A percentile compares a stretch with the other conserved stretches of the same genome.
phyloP scores from a whole-genome alignment of 2,797 vertebrate species.

The Eulemur coronatus region DNA sequence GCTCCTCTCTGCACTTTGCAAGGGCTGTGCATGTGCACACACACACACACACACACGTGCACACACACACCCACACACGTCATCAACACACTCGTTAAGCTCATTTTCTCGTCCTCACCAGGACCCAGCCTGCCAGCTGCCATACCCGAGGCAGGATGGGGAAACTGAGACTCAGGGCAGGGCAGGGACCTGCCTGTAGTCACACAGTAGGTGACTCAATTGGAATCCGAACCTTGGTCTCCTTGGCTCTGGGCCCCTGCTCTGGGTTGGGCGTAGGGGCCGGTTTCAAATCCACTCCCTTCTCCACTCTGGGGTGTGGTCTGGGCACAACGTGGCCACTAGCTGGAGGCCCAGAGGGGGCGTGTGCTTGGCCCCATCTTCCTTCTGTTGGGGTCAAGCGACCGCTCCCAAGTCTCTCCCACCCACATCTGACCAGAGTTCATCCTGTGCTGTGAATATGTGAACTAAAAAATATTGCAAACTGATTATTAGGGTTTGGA shows the following conservation, averaged over 20 bases:
- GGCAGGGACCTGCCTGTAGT: background rate
- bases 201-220: background rate
- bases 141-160: accelerated
- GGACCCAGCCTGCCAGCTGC: background rate
- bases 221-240: background rate
- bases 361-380: background rate
- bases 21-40: background rate
- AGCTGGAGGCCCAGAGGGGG: background rate
- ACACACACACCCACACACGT: too few relatives aligned
- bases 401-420: background rate
- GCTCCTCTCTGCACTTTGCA: background rate
- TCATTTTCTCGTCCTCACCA: background rate
- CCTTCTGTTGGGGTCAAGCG: background rate
- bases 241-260: background rate
- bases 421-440: background rate
- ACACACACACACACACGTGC: accelerated
- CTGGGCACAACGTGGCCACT: accelerated
- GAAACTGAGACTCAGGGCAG: background rate
- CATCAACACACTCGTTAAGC: background rate
- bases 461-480: background rate
- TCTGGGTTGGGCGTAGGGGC: background rate
- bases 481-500: background rate
- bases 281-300: accelerated
- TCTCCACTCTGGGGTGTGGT: background rate
- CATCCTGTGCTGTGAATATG: background rate